A percentile compares a stretch with the other conserved stretches of the same genome.
These are phyloP conservation scores for Timandra comae DNA, from an alignment of 2,888 invertebrate species.

Conservation along the genomic window DNA sequence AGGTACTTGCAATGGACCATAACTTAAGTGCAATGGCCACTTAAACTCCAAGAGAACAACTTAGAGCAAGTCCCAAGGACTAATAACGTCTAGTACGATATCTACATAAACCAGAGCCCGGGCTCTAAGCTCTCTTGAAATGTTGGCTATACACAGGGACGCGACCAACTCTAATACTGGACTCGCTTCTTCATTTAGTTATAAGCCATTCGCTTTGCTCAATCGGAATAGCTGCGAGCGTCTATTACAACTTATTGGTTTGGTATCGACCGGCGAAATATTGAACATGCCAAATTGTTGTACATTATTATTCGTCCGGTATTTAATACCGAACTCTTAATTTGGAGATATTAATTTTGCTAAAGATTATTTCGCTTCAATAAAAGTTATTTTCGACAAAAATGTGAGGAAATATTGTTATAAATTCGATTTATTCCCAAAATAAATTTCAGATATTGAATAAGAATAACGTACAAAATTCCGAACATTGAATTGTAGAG, in stretches of 20 bases:
- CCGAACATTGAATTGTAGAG: constrained; percentile 14
- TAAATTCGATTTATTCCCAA: too few species aligned
- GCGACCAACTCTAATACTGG: constrained; percentile 4
- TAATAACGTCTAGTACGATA: constrained; percentile 35
- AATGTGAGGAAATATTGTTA: too few species aligned
- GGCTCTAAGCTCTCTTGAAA: constrained; percentile 20
- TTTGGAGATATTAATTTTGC: too few species aligned
- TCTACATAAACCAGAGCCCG: constrained; percentile 34
- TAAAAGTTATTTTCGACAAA: too few species aligned
- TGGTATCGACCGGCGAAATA: too few species aligned
- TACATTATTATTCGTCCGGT: too few species aligned
- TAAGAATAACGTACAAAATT: constrained; percentile 20
- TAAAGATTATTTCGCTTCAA: too few species aligned
- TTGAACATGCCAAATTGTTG: too few species aligned
- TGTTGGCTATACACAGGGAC: constrained; percentile 12
- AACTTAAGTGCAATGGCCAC: constrained; percentile 39
- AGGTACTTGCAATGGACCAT: constrained; percentile 35
- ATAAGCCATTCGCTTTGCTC: constrained; percentile 13
- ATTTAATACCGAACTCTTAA: too few species aligned
- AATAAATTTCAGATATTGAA: too few species aligned
- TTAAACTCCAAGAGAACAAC: constrained; percentile 34
- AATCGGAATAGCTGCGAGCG: constrained; percentile 2
- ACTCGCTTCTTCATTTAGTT: constrained; percentile 16
- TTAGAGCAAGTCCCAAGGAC: constrained; percentile 30
- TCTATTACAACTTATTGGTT: too few species aligned